Evolutionary conservation across 1,140 invertebrate species (phyloP).

Genomic region (Babylonia areolata): DNA sequence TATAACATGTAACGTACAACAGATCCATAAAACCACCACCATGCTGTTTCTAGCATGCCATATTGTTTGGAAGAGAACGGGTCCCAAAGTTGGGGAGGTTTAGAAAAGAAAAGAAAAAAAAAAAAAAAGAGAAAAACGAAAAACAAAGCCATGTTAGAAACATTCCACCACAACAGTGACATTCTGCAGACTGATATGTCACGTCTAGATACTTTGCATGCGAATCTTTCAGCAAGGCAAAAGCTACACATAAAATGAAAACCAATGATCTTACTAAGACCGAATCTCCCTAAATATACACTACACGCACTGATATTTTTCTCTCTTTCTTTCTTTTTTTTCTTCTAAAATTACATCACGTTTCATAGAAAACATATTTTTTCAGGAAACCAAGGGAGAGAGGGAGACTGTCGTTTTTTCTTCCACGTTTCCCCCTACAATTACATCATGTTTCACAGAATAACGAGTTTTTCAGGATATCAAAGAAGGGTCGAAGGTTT

Average conservation of each 20-base stretch:
- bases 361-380: too few species aligned
- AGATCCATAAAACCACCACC: constrained; percentile 7
- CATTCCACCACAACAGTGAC: constrained; percentile 11
- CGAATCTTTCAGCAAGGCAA: constrained; percentile 1
- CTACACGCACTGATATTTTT: too few species aligned
- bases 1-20: constrained; percentile 10
- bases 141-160: background rate
- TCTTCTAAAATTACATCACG: too few species aligned
- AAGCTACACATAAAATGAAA: constrained; percentile 27
- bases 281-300: background rate
- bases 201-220: constrained; percentile 3
- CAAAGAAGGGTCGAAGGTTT: too few species aligned
- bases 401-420: too few species aligned
- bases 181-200: background rate
- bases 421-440: too few species aligned
- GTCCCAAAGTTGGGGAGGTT: too few species aligned
- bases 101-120: background rate
- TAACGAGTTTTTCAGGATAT: too few species aligned
- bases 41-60: constrained; percentile 33
- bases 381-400: too few species aligned
- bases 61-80: background rate
- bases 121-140: background rate
- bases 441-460: too few species aligned
- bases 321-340: too few species aligned
- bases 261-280: background rate